Evolutionary conservation across 2,888 invertebrate species (phyloP).

Genomic region (Byasa hedistus): DNA sequence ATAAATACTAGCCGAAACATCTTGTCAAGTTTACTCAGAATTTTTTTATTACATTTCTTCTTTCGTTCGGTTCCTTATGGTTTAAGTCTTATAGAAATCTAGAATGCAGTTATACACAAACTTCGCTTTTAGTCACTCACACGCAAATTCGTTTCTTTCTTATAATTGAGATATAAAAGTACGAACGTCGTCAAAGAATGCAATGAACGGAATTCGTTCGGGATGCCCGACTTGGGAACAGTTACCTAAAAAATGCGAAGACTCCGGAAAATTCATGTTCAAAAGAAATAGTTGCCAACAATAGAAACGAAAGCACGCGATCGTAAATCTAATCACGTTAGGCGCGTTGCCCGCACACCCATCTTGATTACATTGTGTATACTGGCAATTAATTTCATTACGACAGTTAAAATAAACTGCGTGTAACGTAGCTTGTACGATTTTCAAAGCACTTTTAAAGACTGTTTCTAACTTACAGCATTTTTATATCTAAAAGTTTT

Average conservation of each 20-base stretch:
- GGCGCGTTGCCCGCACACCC: constrained; percentile 1
- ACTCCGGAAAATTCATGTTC: constrained; percentile 14
- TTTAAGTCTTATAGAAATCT: no score
- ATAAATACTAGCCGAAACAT: no score
- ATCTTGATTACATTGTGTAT: constrained; percentile 18
- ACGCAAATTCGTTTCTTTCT: no score
- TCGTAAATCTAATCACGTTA: constrained; percentile 8
- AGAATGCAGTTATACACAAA: no score
- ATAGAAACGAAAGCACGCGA: constrained; percentile 22
- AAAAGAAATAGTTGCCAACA: constrained; percentile 12
- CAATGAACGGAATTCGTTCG: background rate
- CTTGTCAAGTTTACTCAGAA: no score
- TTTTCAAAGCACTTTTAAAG: background rate
- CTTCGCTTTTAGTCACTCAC: no score
- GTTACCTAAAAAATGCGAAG: constrained; percentile 1
- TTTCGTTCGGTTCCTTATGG: no score
- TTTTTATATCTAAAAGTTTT: no score
- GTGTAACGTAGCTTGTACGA: background rate
- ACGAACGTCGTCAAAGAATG: background rate
- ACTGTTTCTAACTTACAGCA: background rate
- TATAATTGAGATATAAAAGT: no score
- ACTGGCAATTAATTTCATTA: constrained; percentile 6
- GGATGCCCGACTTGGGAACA: background rate
- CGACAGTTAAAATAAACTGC: background rate
- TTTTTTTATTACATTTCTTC: no score